Percentiles rank a stretch among this genome's conserved stretches.
Evolutionary conservation across 2,113 vertebrate genomes (phyloP).

Genomic region (Pionites leucogaster): DNA sequence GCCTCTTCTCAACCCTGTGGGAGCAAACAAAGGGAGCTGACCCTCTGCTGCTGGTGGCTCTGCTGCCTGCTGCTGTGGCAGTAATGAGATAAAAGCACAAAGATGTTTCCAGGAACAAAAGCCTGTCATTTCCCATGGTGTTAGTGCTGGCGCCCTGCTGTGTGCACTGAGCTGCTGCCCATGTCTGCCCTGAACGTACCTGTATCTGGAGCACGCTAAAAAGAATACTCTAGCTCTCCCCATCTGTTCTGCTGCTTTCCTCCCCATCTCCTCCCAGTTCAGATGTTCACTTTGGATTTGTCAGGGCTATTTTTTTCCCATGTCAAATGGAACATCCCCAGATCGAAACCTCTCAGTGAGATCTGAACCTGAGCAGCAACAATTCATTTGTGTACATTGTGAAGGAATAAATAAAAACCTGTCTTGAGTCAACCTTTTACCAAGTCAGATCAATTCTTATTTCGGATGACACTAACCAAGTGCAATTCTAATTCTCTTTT

Average conservation of each 20-base stretch:
- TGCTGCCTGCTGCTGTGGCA: neutral
- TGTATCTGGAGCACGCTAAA: neutral
- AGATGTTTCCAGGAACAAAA: neutral
- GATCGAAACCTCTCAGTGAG: neutral
- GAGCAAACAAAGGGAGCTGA: neutral
- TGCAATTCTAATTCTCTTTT: neutral
- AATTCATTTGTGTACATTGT: neutral
- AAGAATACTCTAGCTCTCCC: rapidly evolving
- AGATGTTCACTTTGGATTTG: neutral
- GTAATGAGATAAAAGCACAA: neutral
- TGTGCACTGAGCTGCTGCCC: neutral
- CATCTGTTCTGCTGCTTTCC: neutral
- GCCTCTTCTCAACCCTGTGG: neutral
- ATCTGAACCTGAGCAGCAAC: neutral
- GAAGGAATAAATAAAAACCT: neutral
- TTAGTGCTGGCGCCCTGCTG: neutral
- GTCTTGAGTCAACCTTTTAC: neutral
- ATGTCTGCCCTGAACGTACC: neutral
- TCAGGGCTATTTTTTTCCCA: neutral
- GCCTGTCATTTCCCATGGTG: too few relatives aligned
- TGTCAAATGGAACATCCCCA: neutral
- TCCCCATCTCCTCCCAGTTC: neutral
- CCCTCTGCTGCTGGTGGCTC: neutral
- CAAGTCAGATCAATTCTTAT: neutral
- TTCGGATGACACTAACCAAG: neutral